These are phyloP conservation scores for Asobara japonica DNA, from an alignment of 1,140 invertebrate species.

Conservation along the genomic window DNA sequence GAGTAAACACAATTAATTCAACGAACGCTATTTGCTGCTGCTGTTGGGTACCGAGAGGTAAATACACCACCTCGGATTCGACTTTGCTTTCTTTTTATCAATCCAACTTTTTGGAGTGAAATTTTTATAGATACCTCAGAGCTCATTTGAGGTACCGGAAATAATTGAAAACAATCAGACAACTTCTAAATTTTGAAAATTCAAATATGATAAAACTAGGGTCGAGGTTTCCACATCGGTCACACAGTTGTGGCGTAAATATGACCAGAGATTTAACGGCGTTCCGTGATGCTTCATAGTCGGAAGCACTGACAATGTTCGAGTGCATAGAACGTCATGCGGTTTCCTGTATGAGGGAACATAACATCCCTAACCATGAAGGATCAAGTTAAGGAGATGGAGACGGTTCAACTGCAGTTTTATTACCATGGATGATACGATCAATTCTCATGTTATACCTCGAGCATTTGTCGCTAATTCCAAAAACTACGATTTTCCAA, in stretches of 20 bases:
- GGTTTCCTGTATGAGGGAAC: background rate
- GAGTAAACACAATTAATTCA: constrained; percentile 10
- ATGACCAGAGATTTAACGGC: background rate
- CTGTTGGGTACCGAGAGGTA: background rate
- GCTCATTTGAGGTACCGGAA: no score
- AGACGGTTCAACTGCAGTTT: background rate
- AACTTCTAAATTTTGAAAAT: no score
- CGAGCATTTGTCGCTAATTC: background rate
- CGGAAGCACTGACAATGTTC: background rate
- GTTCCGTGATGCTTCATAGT: background rate
- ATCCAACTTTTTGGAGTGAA: no score
- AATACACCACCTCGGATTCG: background rate
- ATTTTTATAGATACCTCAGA: no score
- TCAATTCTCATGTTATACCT: background rate
- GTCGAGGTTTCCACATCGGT: background rate
- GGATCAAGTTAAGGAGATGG: background rate
- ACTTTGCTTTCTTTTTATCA: background rate
- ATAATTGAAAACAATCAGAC: no score
- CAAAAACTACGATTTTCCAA: no score
- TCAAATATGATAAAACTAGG: no score
- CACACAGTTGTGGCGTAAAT: background rate
- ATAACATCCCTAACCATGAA: background rate
- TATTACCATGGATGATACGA: background rate
- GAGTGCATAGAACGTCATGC: background rate
- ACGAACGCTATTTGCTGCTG: background rate